Percentiles rank a stretch among this genome's conserved stretches.
Conservation (phyloP, 2,113 vertebrate species). For the Argyrosomus japonicus region DNA sequence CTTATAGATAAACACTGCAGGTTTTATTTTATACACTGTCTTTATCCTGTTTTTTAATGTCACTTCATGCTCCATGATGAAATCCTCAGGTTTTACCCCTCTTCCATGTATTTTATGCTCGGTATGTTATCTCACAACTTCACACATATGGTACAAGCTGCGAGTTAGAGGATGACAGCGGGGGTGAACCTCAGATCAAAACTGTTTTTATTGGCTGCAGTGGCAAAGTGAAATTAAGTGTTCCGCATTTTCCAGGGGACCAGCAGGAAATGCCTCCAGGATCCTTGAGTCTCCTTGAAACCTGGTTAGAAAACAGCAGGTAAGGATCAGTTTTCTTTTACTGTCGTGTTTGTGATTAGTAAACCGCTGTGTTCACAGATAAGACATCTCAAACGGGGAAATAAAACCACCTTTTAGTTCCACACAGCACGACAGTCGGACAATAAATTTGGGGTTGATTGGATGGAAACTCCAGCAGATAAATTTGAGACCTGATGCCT, state of each 20-base stretch:
- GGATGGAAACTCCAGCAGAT: slow-evolving; percentile 21
- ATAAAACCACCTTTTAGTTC: slow-evolving; percentile 5
- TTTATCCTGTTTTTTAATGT: background rate
- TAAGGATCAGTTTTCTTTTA: background rate
- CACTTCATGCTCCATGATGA: background rate
- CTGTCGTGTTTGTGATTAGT: background rate
- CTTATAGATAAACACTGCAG: no score
- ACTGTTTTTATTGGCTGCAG: background rate
- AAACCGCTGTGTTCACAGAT: slow-evolving; percentile 5
- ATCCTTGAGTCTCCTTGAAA: slow-evolving; percentile 13
- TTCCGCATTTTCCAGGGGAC: slow-evolving; percentile 33
- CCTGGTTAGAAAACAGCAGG: slow-evolving; percentile 13
- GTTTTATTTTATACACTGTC: no score
- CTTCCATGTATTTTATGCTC: background rate
- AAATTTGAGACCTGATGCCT: slow-evolving; percentile 3
- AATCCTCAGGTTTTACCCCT: background rate
- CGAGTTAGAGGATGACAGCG: background rate
- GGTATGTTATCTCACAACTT: background rate
- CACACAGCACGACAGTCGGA: background rate
- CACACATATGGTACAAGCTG: background rate
- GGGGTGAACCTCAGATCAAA: background rate
- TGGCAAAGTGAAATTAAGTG: slow-evolving; percentile 18
- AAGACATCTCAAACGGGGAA: background rate
- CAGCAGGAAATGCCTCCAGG: slow-evolving; percentile 7
- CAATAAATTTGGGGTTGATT: background rate